Conservation (phyloP, 2,888 invertebrate species). For the Leptogaster cylindrica region DNA sequence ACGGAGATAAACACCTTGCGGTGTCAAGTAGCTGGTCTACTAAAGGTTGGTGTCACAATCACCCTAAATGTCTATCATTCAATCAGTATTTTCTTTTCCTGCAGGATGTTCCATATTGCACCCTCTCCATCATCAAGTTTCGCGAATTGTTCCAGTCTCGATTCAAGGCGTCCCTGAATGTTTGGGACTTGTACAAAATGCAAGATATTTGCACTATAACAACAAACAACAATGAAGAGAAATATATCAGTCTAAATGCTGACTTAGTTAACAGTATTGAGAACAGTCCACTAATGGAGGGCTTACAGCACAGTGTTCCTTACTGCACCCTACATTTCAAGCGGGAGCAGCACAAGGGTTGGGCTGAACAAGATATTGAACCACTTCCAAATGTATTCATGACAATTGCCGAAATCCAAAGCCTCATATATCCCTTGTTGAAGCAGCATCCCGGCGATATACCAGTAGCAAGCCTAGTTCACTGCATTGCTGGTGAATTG, state of each 20-base stretch:
- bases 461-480: constrained; percentile 59
- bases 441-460: constrained; percentile 59
- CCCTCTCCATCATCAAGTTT: constrained; percentile 80
- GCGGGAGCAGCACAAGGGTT: constrained; percentile 70
- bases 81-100: constrained; percentile 43
- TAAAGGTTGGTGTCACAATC: constrained; percentile 62
- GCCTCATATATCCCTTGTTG: constrained; percentile 58
- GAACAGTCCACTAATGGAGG: constrained; percentile 63
- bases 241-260: constrained; percentile 72
- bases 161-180: constrained; percentile 74
- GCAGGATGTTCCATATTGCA: constrained; percentile 76
- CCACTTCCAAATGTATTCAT: constrained; percentile 66
- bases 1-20: constrained; percentile 70
- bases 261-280: constrained; percentile 67
- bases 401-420: constrained; percentile 59
- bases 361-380: constrained; percentile 78
- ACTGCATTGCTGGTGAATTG: constrained; percentile 59
- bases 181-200: constrained; percentile 74
- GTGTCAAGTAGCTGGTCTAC: constrained; percentile 73
- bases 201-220: constrained; percentile 77
- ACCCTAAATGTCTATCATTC: neutral
- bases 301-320: constrained; percentile 63
- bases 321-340: constrained; percentile 70
- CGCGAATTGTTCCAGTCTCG: constrained; percentile 81
- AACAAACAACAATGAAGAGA: constrained; percentile 73